Conservation (phyloP, 64 coral and sea anemone genomes). For the Montipora efflorescens region DNA sequence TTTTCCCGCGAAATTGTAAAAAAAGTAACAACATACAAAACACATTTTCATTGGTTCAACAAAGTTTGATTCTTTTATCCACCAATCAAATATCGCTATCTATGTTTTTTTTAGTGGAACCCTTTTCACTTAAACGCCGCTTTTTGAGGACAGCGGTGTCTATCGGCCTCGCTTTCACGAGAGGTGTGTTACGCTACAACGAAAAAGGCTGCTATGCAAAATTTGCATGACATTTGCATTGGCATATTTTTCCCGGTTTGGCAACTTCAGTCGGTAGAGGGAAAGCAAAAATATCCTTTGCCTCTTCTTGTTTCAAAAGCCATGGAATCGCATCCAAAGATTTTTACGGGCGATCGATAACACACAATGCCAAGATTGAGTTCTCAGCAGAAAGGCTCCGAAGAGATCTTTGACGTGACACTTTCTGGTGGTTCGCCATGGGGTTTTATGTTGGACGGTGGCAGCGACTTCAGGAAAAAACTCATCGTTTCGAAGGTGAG, state of each 20-base stretch:
- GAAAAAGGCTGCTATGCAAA: neutral
- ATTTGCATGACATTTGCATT: conserved; percentile 57
- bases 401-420: conserved; percentile 75
- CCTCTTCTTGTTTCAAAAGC: conserved; percentile 45
- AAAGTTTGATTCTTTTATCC: neutral
- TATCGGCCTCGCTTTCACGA: conserved; percentile 74
- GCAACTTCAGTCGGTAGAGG: conserved; percentile 69
- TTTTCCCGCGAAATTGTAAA: conserved; percentile 35
- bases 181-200: conserved; percentile 70
- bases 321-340: conserved; percentile 24
- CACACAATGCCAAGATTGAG: conserved; percentile 70
- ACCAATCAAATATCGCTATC: conserved; percentile 32
- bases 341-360: conserved; percentile 24
- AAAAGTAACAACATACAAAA: conserved; percentile 18
- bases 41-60: conserved; percentile 29
- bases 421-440: conserved; percentile 86
- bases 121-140: neutral
- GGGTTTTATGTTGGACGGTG: conserved; percentile 93
- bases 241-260: conserved; percentile 70
- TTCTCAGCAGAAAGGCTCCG: conserved; percentile 37
- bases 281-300: conserved; percentile 10
- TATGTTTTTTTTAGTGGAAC: neutral
- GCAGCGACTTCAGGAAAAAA: conserved; percentile 87
- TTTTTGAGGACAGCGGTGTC: conserved; percentile 66
- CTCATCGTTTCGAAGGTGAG: conserved; percentile 88